These are phyloP conservation scores for Glaucopsyche alexis DNA, from an alignment of 2,888 invertebrate genomes.

Conservation along the genomic window DNA sequence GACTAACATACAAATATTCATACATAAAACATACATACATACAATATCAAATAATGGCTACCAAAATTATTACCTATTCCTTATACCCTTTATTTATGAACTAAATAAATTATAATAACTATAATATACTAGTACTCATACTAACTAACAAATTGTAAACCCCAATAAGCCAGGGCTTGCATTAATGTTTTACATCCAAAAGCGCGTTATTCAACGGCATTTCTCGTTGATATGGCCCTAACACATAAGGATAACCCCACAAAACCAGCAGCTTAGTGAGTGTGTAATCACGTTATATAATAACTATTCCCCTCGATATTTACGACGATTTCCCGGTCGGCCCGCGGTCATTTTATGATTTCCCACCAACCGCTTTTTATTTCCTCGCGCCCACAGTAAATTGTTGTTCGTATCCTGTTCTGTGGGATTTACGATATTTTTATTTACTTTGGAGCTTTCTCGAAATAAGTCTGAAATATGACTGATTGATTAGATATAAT, in stretches of 20 bases:
- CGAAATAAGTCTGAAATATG: not conserved
- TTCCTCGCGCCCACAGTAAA: constrained; percentile 53
- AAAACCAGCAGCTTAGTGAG: not conserved
- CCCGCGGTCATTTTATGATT: constrained; percentile 8
- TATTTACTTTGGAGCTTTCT: not conserved
- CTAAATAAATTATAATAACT: no score
- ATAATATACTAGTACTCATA: no score
- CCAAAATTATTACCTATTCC: no score
- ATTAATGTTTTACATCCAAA: not conserved
- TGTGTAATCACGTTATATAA: not conserved
- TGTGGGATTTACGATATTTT: constrained; percentile 27
- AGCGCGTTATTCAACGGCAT: not conserved
- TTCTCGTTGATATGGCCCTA: not conserved
- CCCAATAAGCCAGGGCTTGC: no score
- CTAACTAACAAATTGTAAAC: no score
- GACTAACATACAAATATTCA: no score
- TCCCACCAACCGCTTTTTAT: constrained; percentile 49
- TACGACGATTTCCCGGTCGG: not conserved
- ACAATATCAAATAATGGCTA: no score
- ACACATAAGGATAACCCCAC: not conserved
- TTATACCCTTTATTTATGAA: no score
- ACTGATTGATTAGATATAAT: not conserved
- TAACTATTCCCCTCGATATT: constrained; percentile 7
- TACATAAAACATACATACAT: no score
- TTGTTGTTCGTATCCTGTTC: constrained; percentile 50